Percentiles rank a stretch among this genome's conserved stretches.
Evolutionary conservation across 2,113 vertebrate species (phyloP).

Genomic region (Thamnaconus septentrionalis): DNA sequence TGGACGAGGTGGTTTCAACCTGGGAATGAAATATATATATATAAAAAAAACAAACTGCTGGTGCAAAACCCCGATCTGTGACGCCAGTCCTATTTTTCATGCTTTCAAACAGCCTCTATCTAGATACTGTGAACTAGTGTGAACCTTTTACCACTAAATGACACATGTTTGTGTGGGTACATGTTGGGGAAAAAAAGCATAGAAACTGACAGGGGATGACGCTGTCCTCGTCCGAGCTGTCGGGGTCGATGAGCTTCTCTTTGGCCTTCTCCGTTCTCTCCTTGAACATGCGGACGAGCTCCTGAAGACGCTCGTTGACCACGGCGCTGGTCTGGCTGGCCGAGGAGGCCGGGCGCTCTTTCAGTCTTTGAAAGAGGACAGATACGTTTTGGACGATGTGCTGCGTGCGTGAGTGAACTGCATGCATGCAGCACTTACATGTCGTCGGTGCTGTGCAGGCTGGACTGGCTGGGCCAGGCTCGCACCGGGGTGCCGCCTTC

Average conservation of each 20-base stretch:
- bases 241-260: slow-evolving; percentile 89
- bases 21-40: slow-evolving; percentile 3
- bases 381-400: neutral
- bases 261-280: slow-evolving; percentile 92
- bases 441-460: slow-evolving; percentile 75
- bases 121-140: too few species aligned
- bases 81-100: too few species aligned
- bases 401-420: neutral
- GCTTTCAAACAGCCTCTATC: too few species aligned
- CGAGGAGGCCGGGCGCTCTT: slow-evolving; percentile 75
- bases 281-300: slow-evolving; percentile 90
- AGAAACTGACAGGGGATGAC: slow-evolving; percentile 77
- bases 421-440: slow-evolving; percentile 52
- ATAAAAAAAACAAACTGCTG: too few species aligned
- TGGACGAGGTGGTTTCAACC: too few species aligned
- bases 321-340: slow-evolving; percentile 82
- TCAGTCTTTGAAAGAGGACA: slow-evolving; percentile 58
- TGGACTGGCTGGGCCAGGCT: slow-evolving; percentile 77
- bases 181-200: neutral
- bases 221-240: slow-evolving; percentile 89
- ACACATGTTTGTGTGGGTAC: neutral
- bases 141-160: too few species aligned
- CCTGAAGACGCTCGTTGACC: slow-evolving; percentile 87
- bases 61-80: too few species aligned
- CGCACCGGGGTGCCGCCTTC: slow-evolving; percentile 66